These are phyloP conservation scores for Cnemophilus loriae DNA, from an alignment of 2,113 vertebrate species.

Conservation along the genomic window DNA sequence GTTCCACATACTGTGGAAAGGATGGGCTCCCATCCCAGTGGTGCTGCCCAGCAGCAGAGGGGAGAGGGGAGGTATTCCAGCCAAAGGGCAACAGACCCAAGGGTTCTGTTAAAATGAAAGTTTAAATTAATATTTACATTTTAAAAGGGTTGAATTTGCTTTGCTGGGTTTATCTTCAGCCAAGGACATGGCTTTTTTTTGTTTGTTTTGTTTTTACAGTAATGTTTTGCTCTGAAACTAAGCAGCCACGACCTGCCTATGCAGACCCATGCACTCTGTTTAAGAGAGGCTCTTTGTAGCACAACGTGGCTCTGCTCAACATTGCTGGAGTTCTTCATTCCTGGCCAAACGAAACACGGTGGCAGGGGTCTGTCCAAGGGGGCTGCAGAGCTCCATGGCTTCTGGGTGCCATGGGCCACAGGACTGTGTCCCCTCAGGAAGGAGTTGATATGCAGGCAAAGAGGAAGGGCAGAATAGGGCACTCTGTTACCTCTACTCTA, in stretches of 20 bases:
- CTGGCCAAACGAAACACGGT: not conserved
- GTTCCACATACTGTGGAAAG: not conserved
- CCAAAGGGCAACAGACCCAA: constrained; percentile 9
- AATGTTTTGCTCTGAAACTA: not conserved
- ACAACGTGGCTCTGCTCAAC: not conserved
- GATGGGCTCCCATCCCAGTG: not conserved
- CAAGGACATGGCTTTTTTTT: not conserved
- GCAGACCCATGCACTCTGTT: not conserved
- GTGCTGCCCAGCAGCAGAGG: not conserved
- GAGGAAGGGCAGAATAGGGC: not conserved
- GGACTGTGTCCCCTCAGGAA: not conserved
- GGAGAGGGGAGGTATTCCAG: not conserved
- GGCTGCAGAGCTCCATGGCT: not conserved
- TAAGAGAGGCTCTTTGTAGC: not conserved
- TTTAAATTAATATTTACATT: constrained; percentile 59
- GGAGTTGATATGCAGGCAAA: accelerated
- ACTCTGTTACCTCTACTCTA: not conserved
- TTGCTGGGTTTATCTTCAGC: not conserved
- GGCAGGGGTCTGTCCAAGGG: not conserved
- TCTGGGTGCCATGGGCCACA: accelerated
- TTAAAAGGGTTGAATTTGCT: constrained; percentile 24
- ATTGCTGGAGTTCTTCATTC: not conserved
- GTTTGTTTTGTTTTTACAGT: constrained; percentile 36
- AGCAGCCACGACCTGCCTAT: not conserved
- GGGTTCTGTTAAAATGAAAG: not conserved